Conservation (phyloP, 2,888 invertebrate species). For the Unio pictorum region DNA sequence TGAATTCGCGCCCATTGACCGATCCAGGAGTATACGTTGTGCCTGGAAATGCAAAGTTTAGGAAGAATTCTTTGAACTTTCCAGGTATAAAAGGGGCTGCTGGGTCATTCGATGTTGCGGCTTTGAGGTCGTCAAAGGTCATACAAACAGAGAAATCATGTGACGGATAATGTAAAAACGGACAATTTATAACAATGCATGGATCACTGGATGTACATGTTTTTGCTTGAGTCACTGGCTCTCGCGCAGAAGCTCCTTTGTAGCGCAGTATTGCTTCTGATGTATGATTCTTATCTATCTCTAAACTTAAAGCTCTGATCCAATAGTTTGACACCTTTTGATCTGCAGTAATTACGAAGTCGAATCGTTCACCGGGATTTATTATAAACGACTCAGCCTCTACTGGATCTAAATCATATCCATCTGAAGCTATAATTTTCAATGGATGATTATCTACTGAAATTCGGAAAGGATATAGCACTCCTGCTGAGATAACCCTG, state of each 20-base stretch:
- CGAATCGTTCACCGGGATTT: too few relatives aligned
- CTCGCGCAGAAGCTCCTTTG: constrained; percentile 20
- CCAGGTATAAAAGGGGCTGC: constrained; percentile 25
- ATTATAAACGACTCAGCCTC: too few relatives aligned
- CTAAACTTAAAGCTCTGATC: constrained; percentile 48
- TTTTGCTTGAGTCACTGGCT: constrained; percentile 25
- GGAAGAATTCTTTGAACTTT: constrained; percentile 39
- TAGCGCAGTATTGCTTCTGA: constrained; percentile 47
- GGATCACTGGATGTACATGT: constrained; percentile 17
- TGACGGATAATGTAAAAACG: too few relatives aligned
- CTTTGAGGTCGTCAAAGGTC: constrained; percentile 31
- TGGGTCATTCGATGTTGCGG: constrained; percentile 21
- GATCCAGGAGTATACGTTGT: constrained; percentile 38
- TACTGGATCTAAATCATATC: too few relatives aligned
- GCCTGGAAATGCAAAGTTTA: constrained; percentile 36
- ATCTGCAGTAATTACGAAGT: too few relatives aligned
- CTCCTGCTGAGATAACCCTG: constrained; percentile 43
- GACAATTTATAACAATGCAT: too few relatives aligned
- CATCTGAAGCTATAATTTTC: constrained; percentile 16
- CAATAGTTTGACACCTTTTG: constrained; percentile 51
- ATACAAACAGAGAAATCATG: constrained; percentile 16
- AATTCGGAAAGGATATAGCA: constrained; percentile 44
- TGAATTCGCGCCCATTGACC: constrained; percentile 48
- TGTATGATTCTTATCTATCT: constrained; percentile 20
- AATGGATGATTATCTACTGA: constrained; percentile 50